Base-by-base conservation (phyloP, 2,113 vertebrate genomes). In the Nothobranchius furzeri region DNA sequence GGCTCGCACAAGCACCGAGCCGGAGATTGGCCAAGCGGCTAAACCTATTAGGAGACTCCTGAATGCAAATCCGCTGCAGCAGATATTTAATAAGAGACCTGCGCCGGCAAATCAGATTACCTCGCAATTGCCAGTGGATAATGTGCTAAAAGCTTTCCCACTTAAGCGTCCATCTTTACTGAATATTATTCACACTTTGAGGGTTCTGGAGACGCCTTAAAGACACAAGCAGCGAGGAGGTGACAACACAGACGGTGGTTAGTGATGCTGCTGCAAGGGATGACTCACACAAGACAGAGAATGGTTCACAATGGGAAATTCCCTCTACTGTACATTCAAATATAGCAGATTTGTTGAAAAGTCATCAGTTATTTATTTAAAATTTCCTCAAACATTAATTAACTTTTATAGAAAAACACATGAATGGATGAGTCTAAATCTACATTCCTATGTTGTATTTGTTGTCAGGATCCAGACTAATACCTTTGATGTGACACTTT, bases 111-210 rank as follows among this genome's bases (percentile, higher is more conserved):
- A 97, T 95, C 88, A 92, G 93, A 96, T 97, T 96, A 95, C 85
- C 87, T 81, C 65, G 77, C 94, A 95, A 95, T 95, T 95, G 94
- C 92, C 88, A 91, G 92, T 57, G 94, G 95, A 95, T 96, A 96
- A 96, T 94, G 94, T 96, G 95, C 94, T 96, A 96, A 96, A 97
- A 97, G 95, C 95, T 95, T 96, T 94, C 92, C 93, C 93, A 91
- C 89, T 94, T 82, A 92, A 75, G 91, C 89, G 85, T 94, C 90
- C 92, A 91, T 93, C 92, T 93, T 93, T 90, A 62, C 93, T 81
- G 93, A 93, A 93, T 94, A 95, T 94, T 93, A 96, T 95, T 96
- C 95, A 94, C 94, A 95, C 95, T 94, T 94, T 88, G 88, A 86
- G 83, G 91, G 90, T 91, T 30, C 78, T 89, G 14, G 47, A 15